Evolutionary conservation across 2,888 invertebrate genomes (phyloP).

Genomic region (Bombyx huttoni): DNA sequence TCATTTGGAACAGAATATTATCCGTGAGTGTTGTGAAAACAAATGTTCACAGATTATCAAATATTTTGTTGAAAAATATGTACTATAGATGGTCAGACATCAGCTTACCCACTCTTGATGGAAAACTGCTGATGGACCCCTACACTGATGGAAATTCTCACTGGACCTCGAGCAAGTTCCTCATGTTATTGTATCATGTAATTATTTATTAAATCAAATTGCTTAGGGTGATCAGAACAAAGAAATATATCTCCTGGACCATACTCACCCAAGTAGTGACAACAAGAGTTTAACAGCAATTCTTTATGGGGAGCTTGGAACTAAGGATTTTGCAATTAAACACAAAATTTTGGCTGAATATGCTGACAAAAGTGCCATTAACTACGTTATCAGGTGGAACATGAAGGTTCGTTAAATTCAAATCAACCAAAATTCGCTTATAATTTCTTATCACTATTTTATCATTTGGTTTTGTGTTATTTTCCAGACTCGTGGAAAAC

Average conservation of each 20-base stretch:
- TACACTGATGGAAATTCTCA: no score
- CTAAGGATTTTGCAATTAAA: constrained; percentile 78
- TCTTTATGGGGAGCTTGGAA: constrained; percentile 92
- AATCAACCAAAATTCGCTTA: constrained; percentile 12
- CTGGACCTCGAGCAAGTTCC: neutral
- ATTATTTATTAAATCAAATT: constrained; percentile 2
- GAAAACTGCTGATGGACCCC: no score
- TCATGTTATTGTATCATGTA: neutral
- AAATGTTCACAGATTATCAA: no score
- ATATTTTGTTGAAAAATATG: no score
- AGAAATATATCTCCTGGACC: constrained; percentile 85
- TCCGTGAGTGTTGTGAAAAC: no score
- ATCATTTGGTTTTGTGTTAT: neutral
- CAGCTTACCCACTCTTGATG: no score
- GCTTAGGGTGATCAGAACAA: constrained; percentile 48
- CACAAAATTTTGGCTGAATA: constrained; percentile 80
- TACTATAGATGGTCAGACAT: no score
- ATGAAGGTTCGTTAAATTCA: constrained; percentile 71
- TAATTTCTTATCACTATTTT: neutral
- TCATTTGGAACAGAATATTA: no score
- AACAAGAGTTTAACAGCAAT: constrained; percentile 80
- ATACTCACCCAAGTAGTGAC: constrained; percentile 84
- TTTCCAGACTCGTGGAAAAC: constrained; percentile 42
- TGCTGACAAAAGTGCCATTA: constrained; percentile 79
- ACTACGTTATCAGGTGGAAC: constrained; percentile 92